Conservation (phyloP, 2,888 invertebrate genomes). For the Eutolmus rufibarbis region DNA sequence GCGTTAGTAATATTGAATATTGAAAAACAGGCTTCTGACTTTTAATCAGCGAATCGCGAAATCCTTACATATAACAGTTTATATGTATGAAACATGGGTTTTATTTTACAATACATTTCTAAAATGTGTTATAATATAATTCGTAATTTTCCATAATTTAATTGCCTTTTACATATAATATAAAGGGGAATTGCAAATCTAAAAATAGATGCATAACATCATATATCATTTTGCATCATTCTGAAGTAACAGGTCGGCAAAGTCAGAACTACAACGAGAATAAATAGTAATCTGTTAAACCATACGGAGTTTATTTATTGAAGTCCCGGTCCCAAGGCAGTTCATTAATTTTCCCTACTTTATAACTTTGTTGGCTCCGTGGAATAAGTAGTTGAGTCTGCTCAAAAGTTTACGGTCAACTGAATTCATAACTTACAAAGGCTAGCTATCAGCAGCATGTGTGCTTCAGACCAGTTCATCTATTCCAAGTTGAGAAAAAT, state of each 20-base stretch:
- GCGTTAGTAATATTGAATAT: no score
- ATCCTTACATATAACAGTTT: no score
- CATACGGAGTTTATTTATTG: neutral
- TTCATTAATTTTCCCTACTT: neutral
- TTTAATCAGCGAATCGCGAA: no score
- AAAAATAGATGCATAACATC: no score
- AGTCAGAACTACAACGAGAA: neutral
- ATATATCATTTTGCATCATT: neutral
- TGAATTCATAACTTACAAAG: constrained; percentile 11
- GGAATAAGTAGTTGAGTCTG: neutral
- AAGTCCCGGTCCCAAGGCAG: neutral
- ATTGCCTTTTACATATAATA: neutral
- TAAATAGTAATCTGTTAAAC: neutral
- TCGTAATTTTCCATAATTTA: no score
- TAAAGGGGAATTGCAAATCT: no score
- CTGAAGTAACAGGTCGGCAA: neutral
- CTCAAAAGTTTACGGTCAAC: neutral
- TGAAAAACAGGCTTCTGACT: no score
- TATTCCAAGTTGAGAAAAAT: neutral
- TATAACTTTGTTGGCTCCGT: neutral
- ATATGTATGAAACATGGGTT: no score
- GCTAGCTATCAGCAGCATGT: constrained; percentile 8
- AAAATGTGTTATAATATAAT: no score
- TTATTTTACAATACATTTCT: no score
- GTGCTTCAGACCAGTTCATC: neutral